Evolutionary conservation across 2,797 vertebrate species (phyloP).

Genomic region (Tamandua tetradactyla): DNA sequence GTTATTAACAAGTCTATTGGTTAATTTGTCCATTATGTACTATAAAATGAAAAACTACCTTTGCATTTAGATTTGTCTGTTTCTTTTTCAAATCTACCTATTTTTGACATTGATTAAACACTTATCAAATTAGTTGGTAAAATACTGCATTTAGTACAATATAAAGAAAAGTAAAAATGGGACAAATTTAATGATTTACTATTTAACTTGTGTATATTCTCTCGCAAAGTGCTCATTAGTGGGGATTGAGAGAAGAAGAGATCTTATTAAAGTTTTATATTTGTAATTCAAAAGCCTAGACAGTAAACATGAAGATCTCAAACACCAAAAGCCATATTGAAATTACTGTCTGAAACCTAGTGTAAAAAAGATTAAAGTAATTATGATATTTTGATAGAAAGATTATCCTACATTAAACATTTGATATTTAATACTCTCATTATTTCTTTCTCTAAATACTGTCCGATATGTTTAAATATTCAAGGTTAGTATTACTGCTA

Average conservation of each 20-base stretch:
- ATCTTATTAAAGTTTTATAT: not conserved
- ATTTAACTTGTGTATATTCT: not conserved
- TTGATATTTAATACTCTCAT: not conserved
- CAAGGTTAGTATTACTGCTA: not conserved
- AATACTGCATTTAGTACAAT: not conserved
- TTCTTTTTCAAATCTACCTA: slow-evolving; percentile 1
- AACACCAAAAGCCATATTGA: slow-evolving; percentile 27
- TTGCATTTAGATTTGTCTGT: slow-evolving; percentile 10
- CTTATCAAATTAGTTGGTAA: not conserved
- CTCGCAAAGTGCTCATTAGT: slow-evolving; percentile 32
- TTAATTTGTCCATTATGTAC: not conserved
- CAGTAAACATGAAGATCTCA: slow-evolving; percentile 1
- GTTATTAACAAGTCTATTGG: not conserved
- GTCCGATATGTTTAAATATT: not conserved
- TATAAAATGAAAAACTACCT: slow-evolving; percentile 14
- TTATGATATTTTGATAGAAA: slow-evolving; percentile 20
- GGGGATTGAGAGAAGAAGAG: not conserved
- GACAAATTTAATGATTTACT: slow-evolving; percentile 28
- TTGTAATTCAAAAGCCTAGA: slow-evolving; percentile 26
- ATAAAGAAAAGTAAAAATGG: not conserved
- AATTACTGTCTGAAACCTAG: slow-evolving; percentile 14
- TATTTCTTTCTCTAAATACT: slow-evolving; percentile 26
- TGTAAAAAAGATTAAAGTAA: slow-evolving; percentile 45
- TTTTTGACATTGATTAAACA: slow-evolving; percentile 40
- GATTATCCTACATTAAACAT: not conserved